Evolutionary conservation across 2,888 invertebrate species (phyloP).

Genomic region (Zaprionus obscuricornis): DNA sequence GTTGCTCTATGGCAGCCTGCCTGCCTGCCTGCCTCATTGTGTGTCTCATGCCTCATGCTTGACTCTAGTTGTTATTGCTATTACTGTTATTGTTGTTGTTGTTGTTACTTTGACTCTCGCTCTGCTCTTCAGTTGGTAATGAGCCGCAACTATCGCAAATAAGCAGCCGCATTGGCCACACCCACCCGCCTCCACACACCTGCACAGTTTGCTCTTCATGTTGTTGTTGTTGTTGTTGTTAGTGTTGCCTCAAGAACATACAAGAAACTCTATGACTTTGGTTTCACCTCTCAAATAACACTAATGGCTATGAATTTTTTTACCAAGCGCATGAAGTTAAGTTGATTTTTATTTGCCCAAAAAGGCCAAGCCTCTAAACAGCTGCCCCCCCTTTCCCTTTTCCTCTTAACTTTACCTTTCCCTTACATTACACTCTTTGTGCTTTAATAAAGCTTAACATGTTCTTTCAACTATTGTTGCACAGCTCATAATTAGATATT

Average conservation of each 20-base stretch:
- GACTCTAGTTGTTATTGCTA: too few species aligned
- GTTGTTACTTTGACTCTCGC: conserved; percentile 10
- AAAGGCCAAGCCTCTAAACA: conserved; percentile 61
- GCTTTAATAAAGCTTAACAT: conserved; percentile 1
- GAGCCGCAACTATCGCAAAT: conserved; percentile 63
- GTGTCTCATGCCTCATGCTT: too few species aligned
- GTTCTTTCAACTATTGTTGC: conserved; percentile 41
- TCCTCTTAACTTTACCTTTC: not conserved
- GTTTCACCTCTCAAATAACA: conserved; percentile 6
- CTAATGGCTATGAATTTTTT: conserved; percentile 43
- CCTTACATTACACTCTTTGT: not conserved
- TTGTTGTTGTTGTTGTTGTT: conserved; percentile 11
- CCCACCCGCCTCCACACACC: conserved; percentile 48
- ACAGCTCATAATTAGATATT: conserved; percentile 68
- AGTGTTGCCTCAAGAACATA: conserved; percentile 29
- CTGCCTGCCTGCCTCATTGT: conserved; percentile 22
- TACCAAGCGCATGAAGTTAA: conserved; percentile 20
- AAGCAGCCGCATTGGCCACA: conserved; percentile 55
- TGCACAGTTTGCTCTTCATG: conserved; percentile 4
- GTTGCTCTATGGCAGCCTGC: conserved; percentile 50
- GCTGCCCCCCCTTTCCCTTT: not conserved
- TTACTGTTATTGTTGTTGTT: conserved; percentile 12
- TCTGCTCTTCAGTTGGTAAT: conserved; percentile 47
- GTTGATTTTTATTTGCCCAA: conserved; percentile 49
- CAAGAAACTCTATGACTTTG: conserved; percentile 16